Evolutionary conservation across 2,113 vertebrate species (phyloP), one percentile per base, ranked within the genome.

Genomic region (Nycticebus coucang): DNA sequence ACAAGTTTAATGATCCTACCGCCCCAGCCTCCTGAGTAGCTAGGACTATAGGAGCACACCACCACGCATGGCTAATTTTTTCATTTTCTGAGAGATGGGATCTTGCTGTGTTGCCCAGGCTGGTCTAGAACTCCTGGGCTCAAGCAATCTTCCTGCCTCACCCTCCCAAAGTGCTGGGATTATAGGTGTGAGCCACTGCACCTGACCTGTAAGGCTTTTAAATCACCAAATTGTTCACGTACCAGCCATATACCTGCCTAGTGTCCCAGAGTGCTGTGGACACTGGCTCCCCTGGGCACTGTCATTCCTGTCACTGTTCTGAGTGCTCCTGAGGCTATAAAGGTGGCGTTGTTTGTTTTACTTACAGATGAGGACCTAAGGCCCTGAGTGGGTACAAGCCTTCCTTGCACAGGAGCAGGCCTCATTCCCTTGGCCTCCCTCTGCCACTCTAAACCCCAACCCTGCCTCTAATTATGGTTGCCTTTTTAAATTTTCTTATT

Each of bases 241-340:
- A 64, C 28, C 33, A n/a, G 53, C 18, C 30, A 6, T 33, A 55
- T 50, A 66, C 14, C 17, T 33, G 5, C n/a, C 59, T 10, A n/a
- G 21, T 9, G 33, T 93, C 9, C 7, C 14, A 15, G 0, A n/a
- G 37, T 4, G 21, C 18, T 24, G 69, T 21, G 30, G 75, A 50
- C 37, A 26, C 35, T n/a, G 0, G 0, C 41, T 15, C 4, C 5
- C 18, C 22, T 0, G 0, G 30, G 26, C 6, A 4, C 33, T 12
- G 0, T 28, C 22, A 2, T 66, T 21, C 30, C 45, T 74, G 35
- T 33, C n/a, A 7, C 37, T 10, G 0, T 3, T 30, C 62, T 28
- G 19, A 72, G 24, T 0, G 0, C 50, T 37, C 30, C 50, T 0
- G 22, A n/a, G 28, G 50, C 81, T 75, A 0, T n/a, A 18, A 35